Percentiles rank a stretch among this genome's conserved stretches.
phyloP scores from a whole-genome alignment of 2,888 invertebrate species.

The Bimastos eiseni region DNA sequence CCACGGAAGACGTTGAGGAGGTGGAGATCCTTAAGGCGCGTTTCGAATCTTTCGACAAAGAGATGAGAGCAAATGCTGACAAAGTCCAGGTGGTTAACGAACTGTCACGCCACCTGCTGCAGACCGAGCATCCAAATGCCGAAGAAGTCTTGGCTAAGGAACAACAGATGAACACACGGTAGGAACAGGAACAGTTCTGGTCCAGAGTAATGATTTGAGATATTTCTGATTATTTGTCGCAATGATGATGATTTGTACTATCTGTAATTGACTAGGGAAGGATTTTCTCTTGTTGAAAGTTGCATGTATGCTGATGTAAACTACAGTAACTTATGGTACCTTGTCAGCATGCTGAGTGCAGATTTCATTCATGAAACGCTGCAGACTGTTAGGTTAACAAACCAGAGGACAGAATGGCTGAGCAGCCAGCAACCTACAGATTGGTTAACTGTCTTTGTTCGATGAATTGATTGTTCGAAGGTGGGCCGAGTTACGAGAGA shows the following conservation, averaged over 20 bases:
- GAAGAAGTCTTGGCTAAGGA: constrained; percentile 89
- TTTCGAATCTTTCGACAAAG: constrained; percentile 98
- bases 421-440: neutral
- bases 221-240: neutral
- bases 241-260: neutral
- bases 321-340: too few relatives aligned
- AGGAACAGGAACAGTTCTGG: neutral
- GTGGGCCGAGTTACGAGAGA: constrained; percentile 76
- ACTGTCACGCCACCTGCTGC: constrained; percentile 88
- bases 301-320: too few relatives aligned
- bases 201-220: neutral
- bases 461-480: constrained; percentile 48
- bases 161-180: constrained; percentile 67
- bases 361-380: neutral
- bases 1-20: constrained; percentile 94
- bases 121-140: constrained; percentile 97
- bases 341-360: neutral
- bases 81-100: constrained; percentile 91
- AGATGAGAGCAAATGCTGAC: constrained; percentile 68
- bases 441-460: neutral
- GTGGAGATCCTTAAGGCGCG: constrained; percentile 99
- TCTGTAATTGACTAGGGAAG: neutral
- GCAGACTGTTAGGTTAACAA: neutral
- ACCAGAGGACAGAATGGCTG: neutral
- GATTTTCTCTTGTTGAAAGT: neutral